Evolutionary conservation across 37 sponge, comb jelly and placozoan species (phyloP), one percentile per base, ranked within the genome.

Genomic region (Cladorhizidae sp.): DNA sequence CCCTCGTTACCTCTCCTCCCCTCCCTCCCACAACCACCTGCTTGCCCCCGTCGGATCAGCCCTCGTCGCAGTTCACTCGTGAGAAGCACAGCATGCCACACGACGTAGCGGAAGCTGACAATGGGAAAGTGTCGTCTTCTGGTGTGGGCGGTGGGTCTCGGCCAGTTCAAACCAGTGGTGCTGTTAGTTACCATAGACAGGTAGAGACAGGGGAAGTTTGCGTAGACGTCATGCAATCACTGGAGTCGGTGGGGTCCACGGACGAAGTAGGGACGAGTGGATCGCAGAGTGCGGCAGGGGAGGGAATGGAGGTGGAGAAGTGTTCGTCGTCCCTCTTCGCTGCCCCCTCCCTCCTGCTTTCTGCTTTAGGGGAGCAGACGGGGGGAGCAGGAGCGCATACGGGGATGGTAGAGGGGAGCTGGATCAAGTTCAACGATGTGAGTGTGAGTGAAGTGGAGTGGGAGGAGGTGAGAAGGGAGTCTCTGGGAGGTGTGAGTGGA

Each of bases 371-470:
- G n/a, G n/a, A n/a, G n/a, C n/a, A n/a, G n/a, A n/a, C n/a, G n/a
- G 64, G 70, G n/a, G 18, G 42, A 39, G 56, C 12, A 9, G 61
- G 62, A 33, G 5, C 49, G 9, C 5, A 9, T 45, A 52, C 42
- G 18, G 21, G 2, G 21, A 45, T 3, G 0, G 81, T 3, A 21
- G 26, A 36, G 17, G 49, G 26, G 29, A 37, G 59, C 67, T 93
- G 94, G 94, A 28, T 89, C 22, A 93, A 93, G 70, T 89, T 89
- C 64, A 93, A 93, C 40, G 94, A 93, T 57, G 67, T 93, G 43
- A 83, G 76, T 49, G 94, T 93, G 20, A 43, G 61, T 14, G 87
- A 74, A 42, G 94, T 93, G 72, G 28, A 38, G 8, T 93, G 94
- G 94, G 87, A 77, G 20, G 87, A 89, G 57, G 91, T 93, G 36